These are phyloP conservation scores for Sebastes iracundus DNA, from an alignment of 2,797 vertebrate genomes.

Conservation along the genomic window DNA sequence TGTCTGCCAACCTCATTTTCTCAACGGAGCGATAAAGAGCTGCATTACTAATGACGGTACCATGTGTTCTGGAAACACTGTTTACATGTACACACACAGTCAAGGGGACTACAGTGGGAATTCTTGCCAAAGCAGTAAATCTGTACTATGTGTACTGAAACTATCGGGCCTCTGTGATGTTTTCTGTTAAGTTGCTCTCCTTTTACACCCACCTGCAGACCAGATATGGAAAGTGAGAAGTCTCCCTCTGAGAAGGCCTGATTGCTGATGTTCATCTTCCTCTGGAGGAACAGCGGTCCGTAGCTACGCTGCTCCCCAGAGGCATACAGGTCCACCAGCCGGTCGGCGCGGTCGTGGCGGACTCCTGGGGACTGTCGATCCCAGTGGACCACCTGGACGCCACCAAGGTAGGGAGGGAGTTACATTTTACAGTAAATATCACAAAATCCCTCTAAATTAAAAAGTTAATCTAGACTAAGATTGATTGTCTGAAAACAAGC, in stretches of 20 bases:
- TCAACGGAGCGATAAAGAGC: conserved; percentile 18
- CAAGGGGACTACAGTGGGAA: neutral
- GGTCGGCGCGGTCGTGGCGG: conserved; percentile 89
- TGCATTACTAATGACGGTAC: conserved; percentile 30
- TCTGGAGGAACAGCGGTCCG: conserved; percentile 87
- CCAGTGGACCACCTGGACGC: conserved; percentile 91
- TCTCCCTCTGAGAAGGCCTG: conserved; percentile 89
- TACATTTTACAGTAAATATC: neutral
- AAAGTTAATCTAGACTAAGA: neutral
- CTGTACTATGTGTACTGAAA: neutral
- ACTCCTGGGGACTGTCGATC: conserved; percentile 90
- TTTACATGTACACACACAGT: neutral
- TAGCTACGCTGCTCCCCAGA: conserved; percentile 93
- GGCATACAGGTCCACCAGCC: conserved; percentile 94
- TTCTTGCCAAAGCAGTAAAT: neutral
- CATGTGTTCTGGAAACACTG: conserved; percentile 25
- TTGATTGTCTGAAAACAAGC: neutral
- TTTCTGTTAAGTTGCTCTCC: neutral
- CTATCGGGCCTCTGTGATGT: neutral
- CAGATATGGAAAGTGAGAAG: conserved; percentile 89
- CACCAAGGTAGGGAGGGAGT: neutral
- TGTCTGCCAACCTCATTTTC: conserved; percentile 9
- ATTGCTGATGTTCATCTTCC: conserved; percentile 89
- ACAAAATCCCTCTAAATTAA: neutral
- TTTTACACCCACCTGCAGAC: conserved; percentile 77